Evolutionary conservation across 2,113 vertebrate genomes (phyloP).

Genomic region (Corydoras sp.): DNA sequence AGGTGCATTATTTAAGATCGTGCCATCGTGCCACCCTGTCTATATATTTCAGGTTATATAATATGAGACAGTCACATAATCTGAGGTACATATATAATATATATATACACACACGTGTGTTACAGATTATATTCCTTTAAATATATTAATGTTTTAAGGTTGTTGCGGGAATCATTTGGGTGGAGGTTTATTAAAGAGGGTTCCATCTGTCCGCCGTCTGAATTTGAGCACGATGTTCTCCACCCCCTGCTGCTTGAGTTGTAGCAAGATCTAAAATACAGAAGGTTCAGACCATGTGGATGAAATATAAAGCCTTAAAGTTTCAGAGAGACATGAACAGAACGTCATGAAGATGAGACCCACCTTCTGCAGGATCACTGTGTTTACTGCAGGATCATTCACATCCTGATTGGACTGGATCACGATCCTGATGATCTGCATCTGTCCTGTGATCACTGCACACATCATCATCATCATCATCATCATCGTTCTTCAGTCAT

Average conservation of each 20-base stretch:
- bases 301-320: background rate
- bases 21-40: too few species aligned
- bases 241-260: background rate
- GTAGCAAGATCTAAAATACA: background rate
- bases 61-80: too few species aligned
- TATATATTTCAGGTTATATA: too few species aligned
- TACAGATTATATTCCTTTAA: too few species aligned
- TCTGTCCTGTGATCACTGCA: background rate
- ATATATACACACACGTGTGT: too few species aligned
- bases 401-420: background rate
- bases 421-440: background rate
- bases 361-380: conserved; percentile 8
- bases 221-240: background rate
- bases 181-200: too few species aligned
- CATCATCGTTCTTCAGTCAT: background rate
- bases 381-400: background rate
- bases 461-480: background rate
- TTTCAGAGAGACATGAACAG: background rate
- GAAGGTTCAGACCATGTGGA: background rate
- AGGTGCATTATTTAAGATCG: too few species aligned
- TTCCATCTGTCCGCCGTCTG: too few species aligned
- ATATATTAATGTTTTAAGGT: too few species aligned
- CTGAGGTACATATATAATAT: too few species aligned
- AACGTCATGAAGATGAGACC: background rate
- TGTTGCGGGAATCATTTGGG: too few species aligned